These are phyloP conservation scores for Chamaetylas fuelleborni DNA, from an alignment of 2,113 vertebrate genomes.

Conservation along the genomic window DNA sequence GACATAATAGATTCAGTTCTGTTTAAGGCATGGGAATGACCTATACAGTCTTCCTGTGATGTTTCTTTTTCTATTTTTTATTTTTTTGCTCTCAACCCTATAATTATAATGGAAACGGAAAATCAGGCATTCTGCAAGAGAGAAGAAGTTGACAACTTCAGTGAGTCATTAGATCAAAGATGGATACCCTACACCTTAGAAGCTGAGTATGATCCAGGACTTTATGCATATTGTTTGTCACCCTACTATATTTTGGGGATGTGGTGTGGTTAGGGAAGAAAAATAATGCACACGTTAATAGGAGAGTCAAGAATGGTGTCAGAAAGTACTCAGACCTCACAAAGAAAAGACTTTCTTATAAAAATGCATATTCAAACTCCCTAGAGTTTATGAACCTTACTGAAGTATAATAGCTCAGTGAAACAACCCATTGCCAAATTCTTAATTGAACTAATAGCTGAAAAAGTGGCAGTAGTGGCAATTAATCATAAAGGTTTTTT, in stretches of 20 bases:
- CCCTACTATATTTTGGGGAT: not conserved
- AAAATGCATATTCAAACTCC: not conserved
- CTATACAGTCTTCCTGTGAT: not conserved
- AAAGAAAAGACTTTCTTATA: not conserved
- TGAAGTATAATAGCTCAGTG: not conserved
- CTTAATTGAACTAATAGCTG: not conserved
- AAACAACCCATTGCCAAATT: not conserved
- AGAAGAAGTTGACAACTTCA: not conserved
- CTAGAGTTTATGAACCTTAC: not conserved
- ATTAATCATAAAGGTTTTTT: slow-evolving; percentile 11
- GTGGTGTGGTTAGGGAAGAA: not conserved
- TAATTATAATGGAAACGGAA: not conserved
- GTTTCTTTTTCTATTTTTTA: not conserved
- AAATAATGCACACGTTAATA: not conserved
- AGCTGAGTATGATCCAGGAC: not conserved
- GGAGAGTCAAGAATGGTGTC: not conserved
- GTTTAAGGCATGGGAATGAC: not conserved
- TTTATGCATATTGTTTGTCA: not conserved
- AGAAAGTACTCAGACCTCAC: not conserved
- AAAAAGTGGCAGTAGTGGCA: not conserved
- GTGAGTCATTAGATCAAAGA: not conserved
- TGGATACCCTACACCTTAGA: not conserved
- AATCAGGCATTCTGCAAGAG: not conserved
- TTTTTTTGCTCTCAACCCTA: not conserved
- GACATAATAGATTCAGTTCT: not conserved